Conservation (phyloP, 2,888 invertebrate species). For the Rhyacophila evoluta region DNA sequence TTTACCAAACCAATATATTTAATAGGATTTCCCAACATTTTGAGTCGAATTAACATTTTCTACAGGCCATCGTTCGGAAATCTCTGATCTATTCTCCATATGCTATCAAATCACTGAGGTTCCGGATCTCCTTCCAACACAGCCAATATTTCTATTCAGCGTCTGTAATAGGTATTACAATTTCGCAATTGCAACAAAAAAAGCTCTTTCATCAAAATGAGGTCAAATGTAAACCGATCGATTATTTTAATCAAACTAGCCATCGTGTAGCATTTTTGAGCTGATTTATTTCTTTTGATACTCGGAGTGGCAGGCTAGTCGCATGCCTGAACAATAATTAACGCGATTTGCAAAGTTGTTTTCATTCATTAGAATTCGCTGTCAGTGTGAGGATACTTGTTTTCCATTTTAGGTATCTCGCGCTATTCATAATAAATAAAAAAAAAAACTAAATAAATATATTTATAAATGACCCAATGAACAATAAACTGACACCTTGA, state of each 20-base stretch:
- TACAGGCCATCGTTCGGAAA: too few relatives aligned
- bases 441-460: too few relatives aligned
- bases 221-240: conserved; percentile 19
- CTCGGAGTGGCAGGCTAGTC: not conserved
- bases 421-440: not conserved
- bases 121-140: not conserved
- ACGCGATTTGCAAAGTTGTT: conserved; percentile 8
- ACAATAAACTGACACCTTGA: too few relatives aligned
- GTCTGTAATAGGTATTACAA: not conserved
- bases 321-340: conserved; percentile 6
- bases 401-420: not conserved
- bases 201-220: not conserved
- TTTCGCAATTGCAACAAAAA: conserved; percentile 1
- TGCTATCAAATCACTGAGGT: not conserved
- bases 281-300: conserved; percentile 17
- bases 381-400: not conserved
- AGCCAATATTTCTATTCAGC: not conserved
- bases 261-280: not conserved
- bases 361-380: conserved; percentile 4
- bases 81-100: too few relatives aligned
- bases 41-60: too few relatives aligned
- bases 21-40: too few relatives aligned
- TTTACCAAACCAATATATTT: too few relatives aligned
- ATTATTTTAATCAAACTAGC: not conserved
- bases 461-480: too few relatives aligned